phyloP scores from a whole-genome alignment of 2,113 vertebrate genomes.

The Hippopotamus amphibius region DNA sequence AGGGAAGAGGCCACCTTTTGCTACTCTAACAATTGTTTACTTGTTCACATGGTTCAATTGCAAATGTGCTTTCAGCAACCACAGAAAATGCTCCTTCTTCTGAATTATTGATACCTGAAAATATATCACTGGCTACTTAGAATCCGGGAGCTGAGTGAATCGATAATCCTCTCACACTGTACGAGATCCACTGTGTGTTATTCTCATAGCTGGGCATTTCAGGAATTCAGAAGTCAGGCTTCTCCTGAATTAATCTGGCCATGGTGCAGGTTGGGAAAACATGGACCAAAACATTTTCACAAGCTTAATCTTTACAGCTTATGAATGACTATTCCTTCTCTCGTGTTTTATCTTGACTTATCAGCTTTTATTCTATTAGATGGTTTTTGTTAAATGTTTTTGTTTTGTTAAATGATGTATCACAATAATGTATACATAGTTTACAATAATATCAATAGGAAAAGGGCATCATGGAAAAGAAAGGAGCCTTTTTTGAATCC shows the following conservation, averaged over 20 bases:
- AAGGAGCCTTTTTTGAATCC: neutral
- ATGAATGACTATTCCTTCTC: neutral
- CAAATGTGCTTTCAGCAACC: slow-evolving; percentile 43
- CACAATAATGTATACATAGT: neutral
- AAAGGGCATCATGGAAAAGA: neutral
- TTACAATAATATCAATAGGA: neutral
- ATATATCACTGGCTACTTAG: slow-evolving; percentile 36
- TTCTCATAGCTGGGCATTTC: slow-evolving; percentile 37
- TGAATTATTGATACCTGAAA: slow-evolving; percentile 66
- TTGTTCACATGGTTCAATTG: neutral
- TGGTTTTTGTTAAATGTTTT: neutral
- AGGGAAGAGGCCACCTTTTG: neutral
- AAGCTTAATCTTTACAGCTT: neutral
- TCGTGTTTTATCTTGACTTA: slow-evolving; percentile 13
- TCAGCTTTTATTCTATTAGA: neutral
- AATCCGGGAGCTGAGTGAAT: slow-evolving; percentile 51
- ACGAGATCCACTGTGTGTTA: neutral
- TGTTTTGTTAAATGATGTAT: neutral
- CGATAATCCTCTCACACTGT: slow-evolving; percentile 58
- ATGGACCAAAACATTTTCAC: neutral
- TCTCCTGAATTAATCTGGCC: slow-evolving; percentile 38
- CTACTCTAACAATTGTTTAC: neutral
- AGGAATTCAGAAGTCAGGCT: slow-evolving; percentile 68
- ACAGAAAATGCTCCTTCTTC: slow-evolving; percentile 47
- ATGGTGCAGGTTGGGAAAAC: neutral